These are phyloP conservation scores for Gyps fulvus DNA, from an alignment of 2,113 vertebrate species.

Conservation along the genomic window DNA sequence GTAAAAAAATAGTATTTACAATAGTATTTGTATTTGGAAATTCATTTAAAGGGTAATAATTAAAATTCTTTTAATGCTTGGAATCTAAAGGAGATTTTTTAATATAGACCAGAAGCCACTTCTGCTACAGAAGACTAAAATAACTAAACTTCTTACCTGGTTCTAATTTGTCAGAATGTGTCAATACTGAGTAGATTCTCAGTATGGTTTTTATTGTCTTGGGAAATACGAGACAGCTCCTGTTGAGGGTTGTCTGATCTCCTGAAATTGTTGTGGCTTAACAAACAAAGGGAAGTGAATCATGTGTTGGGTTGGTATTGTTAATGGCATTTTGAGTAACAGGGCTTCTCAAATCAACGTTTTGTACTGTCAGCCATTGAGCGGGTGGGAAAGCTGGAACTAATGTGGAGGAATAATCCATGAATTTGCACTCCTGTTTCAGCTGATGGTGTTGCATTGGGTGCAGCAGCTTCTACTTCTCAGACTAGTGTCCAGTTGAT, in stretches of 20 bases:
- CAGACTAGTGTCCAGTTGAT: slow-evolving; percentile 98
- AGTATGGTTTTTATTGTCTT: neutral
- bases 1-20: neutral
- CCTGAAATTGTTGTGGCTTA: neutral
- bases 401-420: neutral
- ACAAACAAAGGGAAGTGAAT: neutral
- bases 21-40: neutral
- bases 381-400: neutral
- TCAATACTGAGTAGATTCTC: neutral
- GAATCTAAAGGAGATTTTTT: neutral
- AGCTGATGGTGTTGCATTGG: slow-evolving; percentile 96
- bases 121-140: neutral
- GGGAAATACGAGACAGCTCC: neutral
- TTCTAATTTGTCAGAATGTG: neutral
- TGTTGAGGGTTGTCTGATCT: neutral
- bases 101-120: neutral
- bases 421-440: slow-evolving; percentile 8
- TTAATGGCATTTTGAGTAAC: neutral
- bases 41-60: neutral
- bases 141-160: neutral
- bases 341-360: neutral
- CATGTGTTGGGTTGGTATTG: neutral
- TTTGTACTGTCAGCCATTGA: neutral
- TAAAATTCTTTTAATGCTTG: neutral
- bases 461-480: slow-evolving; percentile 97